Evolutionary conservation across 2,797 vertebrate species (phyloP), one percentile per base, ranked within the genome.

Genomic region (Euphonia xanthogaster): DNA sequence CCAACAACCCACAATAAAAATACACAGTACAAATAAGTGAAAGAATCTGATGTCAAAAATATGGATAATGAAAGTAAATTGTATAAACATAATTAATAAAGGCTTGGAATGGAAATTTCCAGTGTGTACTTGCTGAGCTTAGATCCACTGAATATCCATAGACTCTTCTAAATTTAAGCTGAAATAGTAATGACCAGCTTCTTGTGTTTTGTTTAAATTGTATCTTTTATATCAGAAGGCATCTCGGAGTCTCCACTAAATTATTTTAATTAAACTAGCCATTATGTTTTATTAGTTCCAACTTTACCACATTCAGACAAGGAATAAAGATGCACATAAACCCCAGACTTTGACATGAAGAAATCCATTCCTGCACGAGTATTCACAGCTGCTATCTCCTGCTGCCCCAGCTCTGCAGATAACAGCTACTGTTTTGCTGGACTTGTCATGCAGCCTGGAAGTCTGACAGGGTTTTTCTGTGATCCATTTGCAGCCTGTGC

Each of bases 1-100:
- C 96, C 97, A 96, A 93, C 85, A 96, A 94, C 79, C 90, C 80
- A 90, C 66, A 95, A 89, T 89, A 96, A 96, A 97, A 97, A 96
- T 86, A 96, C 77, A 97, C 66, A 70, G 89, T 81, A 88, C 85
- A 96, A 96, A 95, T 95, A 93, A 93, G 87, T 63, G 75, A 93
- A 97, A 93, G 93, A 96, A 91, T 94, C 84, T 96, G 62, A 94
- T 94, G 91, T 95, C 77, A 94, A 95, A 97, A 96, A 92, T 90
- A 93, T 2, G 83, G 88, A 70, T 91, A 93, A 92, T 85, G 89
- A 84, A 95, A 92, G 85, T 91, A 94, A 94, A 96, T 85, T 89
- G 79, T 83, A 95, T 79, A 96, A 97, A 89, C 2, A 0, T 91
- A 82, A 97, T 96, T 96, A 97, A 96, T 97, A 95, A 95, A 93